Evolutionary conservation across 2,797 vertebrate species (phyloP).

Genomic region (Champsocephalus gunnari): DNA sequence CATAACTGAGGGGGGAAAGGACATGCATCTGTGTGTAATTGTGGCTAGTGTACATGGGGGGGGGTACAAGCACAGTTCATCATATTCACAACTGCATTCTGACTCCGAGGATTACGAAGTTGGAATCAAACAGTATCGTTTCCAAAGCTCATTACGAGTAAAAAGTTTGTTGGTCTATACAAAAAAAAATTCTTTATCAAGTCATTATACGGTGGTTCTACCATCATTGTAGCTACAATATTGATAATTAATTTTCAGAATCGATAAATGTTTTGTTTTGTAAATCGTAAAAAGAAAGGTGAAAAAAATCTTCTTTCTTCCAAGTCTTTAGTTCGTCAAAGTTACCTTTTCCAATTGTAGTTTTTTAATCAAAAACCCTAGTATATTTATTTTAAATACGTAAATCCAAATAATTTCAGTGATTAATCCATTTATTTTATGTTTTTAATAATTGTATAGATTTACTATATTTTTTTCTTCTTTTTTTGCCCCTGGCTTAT

Average conservation of each 20-base stretch:
- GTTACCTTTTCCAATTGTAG: background rate
- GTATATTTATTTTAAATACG: background rate
- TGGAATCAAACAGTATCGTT: slow-evolving; percentile 60
- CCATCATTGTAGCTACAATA: background rate
- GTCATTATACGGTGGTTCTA: background rate
- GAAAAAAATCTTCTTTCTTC: background rate
- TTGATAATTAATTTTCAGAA: no score
- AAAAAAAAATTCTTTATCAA: slow-evolving; percentile 37
- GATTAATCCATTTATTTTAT: background rate
- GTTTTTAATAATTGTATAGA: background rate
- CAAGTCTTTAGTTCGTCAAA: background rate
- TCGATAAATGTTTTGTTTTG: background rate
- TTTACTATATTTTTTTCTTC: background rate
- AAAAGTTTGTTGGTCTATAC: slow-evolving; percentile 31
- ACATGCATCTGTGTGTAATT: slow-evolving; percentile 43
- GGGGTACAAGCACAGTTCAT: slow-evolving; percentile 34
- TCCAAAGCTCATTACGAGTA: slow-evolving; percentile 64
- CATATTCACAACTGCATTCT: slow-evolving; percentile 62
- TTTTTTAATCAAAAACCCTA: no score
- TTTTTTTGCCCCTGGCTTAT: no score
- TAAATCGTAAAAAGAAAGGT: background rate
- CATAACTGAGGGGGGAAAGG: slow-evolving; percentile 70
- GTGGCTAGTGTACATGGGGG: slow-evolving; percentile 6
- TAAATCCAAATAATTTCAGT: background rate
- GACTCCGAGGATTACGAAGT: slow-evolving; percentile 70